These are phyloP conservation scores for Hedychridium roseum DNA, from an alignment of 2,888 invertebrate genomes.

Conservation along the genomic window DNA sequence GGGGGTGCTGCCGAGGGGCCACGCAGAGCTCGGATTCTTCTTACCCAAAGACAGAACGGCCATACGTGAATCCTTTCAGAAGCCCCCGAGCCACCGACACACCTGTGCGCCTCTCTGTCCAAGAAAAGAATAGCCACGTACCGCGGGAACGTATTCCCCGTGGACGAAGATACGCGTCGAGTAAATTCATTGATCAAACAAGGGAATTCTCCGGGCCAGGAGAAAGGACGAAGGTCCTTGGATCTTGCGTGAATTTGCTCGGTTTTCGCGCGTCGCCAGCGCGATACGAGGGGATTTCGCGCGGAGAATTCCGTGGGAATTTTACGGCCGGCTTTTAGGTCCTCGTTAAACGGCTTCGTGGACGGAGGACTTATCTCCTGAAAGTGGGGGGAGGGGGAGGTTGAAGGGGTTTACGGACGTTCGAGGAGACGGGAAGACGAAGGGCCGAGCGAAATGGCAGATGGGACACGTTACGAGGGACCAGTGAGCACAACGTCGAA, in stretches of 20 bases:
- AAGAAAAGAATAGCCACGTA: no score
- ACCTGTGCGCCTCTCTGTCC: no score
- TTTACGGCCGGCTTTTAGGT: conserved; percentile 33
- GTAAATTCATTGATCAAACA: no score
- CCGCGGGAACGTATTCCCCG: no score
- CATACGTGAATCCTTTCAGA: no score
- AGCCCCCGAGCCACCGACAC: no score
- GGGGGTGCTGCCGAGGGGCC: conserved; percentile 8
- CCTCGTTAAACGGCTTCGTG: conserved; percentile 34
- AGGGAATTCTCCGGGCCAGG: background rate
- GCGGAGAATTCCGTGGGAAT: conserved; percentile 28
- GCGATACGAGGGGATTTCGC: conserved; percentile 8
- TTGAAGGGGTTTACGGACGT: conserved; percentile 6
- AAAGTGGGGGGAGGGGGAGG: background rate
- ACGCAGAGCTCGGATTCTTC: conserved; percentile 5
- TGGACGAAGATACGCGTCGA: no score
- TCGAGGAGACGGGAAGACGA: background rate
- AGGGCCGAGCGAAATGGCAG: conserved; percentile 1
- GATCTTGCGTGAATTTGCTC: background rate
- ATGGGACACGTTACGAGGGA: background rate
- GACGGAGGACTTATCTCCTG: conserved; percentile 14
- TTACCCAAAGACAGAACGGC: conserved; percentile 1
- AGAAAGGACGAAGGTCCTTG: background rate
- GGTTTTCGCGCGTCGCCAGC: background rate
- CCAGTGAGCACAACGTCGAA: background rate